A percentile compares a stretch with the other conserved stretches of the same genome.
phyloP scores from a whole-genome alignment of 30 jellyfish, hydroid and myxozoan genomes.

The Sanderia malayensis region DNA sequence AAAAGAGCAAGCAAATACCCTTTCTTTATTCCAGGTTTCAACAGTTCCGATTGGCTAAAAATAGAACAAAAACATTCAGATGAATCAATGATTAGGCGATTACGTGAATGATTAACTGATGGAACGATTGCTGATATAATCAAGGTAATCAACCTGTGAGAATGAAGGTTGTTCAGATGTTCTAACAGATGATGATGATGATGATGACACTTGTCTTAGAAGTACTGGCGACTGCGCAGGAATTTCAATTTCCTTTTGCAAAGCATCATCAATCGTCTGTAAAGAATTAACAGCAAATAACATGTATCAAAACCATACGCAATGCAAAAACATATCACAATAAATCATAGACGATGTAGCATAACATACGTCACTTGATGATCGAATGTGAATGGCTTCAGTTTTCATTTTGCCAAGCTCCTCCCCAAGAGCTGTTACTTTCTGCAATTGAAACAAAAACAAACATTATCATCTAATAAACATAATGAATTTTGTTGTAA shows the following conservation, averaged over 20 bases:
- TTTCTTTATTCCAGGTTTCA: conserved; percentile 39
- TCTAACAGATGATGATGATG: conserved; percentile 36
- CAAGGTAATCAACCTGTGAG: conserved; percentile 38
- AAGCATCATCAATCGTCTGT: conserved; percentile 47
- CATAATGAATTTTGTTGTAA: no score
- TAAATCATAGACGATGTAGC: no score
- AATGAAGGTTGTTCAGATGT: conserved; percentile 29
- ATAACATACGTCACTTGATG: conserved; percentile 34
- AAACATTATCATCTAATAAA: no score
- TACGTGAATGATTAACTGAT: neutral
- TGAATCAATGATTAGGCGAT: neutral
- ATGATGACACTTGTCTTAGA: conserved; percentile 31
- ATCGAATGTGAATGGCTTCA: conserved; percentile 40
- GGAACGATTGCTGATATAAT: no score
- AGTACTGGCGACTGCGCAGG: conserved; percentile 21
- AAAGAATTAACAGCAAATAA: no score
- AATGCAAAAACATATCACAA: no score
- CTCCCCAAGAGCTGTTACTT: conserved; percentile 54
- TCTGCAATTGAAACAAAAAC: conserved; percentile 22
- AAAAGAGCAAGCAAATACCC: conserved; percentile 19
- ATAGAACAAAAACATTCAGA: neutral
- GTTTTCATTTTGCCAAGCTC: conserved; percentile 53
- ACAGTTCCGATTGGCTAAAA: conserved; percentile 47
- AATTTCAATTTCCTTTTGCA: conserved; percentile 18
- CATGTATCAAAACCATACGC: no score